Evolutionary conservation across 1,140 invertebrate species (phyloP).

Genomic region (Ctenoplectra terminalis): DNA sequence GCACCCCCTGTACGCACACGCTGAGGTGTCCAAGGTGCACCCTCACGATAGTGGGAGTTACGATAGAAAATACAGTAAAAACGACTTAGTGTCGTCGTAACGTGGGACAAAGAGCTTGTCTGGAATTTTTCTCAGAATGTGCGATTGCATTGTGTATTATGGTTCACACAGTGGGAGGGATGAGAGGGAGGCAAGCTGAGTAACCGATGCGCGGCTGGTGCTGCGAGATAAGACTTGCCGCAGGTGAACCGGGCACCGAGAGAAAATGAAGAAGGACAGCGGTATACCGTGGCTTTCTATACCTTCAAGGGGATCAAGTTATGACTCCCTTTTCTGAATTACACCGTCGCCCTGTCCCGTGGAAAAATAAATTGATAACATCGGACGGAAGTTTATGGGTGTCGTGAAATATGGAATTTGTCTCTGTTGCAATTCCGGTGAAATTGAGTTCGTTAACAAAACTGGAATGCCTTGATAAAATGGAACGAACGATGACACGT

Average conservation of each 20-base stretch:
- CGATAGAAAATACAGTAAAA: background rate
- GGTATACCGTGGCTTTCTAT: constrained; percentile 27
- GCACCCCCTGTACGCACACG: background rate
- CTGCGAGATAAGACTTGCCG: constrained; percentile 59
- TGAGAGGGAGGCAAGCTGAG: background rate
- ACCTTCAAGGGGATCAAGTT: constrained; percentile 43
- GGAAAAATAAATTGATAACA: constrained; percentile 66
- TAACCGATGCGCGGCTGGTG: constrained; percentile 54
- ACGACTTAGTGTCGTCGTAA: constrained; percentile 15
- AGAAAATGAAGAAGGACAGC: constrained; percentile 49
- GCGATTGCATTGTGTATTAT: constrained; percentile 39
- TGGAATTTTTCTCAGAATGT: constrained; percentile 55
- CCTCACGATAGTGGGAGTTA: background rate
- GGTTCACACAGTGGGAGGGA: background rate
- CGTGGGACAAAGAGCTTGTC: constrained; percentile 9
- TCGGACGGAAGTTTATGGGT: constrained; percentile 43
- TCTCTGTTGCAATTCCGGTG: background rate
- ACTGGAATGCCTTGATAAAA: constrained; percentile 6
- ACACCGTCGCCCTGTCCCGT: background rate
- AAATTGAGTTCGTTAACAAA: constrained; percentile 53
- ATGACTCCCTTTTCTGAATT: constrained; percentile 48
- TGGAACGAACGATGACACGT: background rate
- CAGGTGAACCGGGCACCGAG: constrained; percentile 28
- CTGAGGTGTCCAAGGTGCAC: background rate
- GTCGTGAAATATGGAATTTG: constrained; percentile 40